These are phyloP conservation scores for Caenorhabditis becei DNA, from an alignment of 2,888 invertebrate species.

Conservation along the genomic window DNA sequence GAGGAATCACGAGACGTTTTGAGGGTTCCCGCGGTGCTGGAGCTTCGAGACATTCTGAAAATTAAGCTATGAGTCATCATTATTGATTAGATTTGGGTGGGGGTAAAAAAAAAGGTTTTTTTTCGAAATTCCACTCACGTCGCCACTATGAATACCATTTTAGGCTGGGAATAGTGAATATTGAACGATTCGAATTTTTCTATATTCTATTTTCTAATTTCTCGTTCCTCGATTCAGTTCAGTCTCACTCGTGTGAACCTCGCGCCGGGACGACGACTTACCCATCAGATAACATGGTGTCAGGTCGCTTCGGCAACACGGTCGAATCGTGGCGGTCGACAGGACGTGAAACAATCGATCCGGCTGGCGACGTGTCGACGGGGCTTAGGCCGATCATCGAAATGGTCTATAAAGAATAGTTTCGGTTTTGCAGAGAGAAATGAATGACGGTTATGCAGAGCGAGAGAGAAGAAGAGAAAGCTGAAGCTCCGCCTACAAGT, in stretches of 20 bases:
- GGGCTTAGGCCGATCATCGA: constrained; percentile 56
- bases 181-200: no score
- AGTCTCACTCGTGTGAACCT: no score
- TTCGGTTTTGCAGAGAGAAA: constrained; percentile 14
- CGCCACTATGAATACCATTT: constrained; percentile 58
- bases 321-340: constrained; percentile 69
- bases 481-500: neutral
- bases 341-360: constrained; percentile 36
- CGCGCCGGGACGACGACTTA: constrained; percentile 53
- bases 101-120: no score
- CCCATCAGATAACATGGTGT: constrained; percentile 60
- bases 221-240: no score
- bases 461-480: neutral
- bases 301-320: constrained; percentile 59
- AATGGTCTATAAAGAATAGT: neutral
- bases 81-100: no score
- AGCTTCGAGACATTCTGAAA: constrained; percentile 26
- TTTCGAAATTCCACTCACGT: no score
- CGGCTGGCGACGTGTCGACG: constrained; percentile 43
- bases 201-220: no score
- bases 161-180: neutral
- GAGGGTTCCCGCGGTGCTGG: constrained; percentile 10
- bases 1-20: constrained; percentile 21
- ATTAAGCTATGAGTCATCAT: neutral
- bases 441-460: no score